Percentiles rank a stretch among this genome's conserved stretches.
phyloP scores from a whole-genome alignment of 2,113 vertebrate species.

The Bufo gargarizans region DNA sequence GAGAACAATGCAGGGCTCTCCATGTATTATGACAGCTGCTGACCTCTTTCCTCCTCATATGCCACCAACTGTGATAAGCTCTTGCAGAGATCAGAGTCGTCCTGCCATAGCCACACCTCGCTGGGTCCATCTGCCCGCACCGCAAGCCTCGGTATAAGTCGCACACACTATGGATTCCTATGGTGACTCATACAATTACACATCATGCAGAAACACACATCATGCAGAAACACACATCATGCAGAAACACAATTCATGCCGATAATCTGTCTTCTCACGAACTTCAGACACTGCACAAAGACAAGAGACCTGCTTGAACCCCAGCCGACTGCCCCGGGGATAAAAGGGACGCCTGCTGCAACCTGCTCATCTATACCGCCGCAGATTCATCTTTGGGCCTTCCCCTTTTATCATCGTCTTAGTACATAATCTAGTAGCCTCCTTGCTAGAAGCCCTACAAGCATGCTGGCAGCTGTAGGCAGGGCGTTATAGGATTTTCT shows the following conservation, averaged over 20 bases:
- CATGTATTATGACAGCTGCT: slow-evolving; percentile 30
- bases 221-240: too few relatives aligned
- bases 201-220: not conserved
- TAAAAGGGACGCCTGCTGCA: slow-evolving; percentile 22
- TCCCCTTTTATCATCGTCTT: not conserved
- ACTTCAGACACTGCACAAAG: not conserved
- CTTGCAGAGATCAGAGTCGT: not conserved
- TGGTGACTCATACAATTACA: slow-evolving; percentile 10
- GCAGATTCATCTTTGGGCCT: not conserved
- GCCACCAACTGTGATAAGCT: slow-evolving; percentile 49
- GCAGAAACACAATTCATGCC: not conserved
- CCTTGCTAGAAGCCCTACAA: not conserved
- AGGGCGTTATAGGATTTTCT: not conserved
- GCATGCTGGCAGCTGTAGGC: not conserved
- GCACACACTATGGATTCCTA: not conserved
- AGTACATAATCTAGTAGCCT: not conserved
- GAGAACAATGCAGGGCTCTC: not conserved
- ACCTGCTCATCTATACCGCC: slow-evolving; percentile 11
- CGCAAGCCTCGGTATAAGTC: not conserved
- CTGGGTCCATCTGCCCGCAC: not conserved
- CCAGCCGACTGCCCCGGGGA: not conserved
- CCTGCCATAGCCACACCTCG: not conserved
- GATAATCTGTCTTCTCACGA: not conserved
- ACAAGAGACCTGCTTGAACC: not conserved
- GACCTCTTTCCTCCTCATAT: slow-evolving; percentile 38